Percentiles rank a stretch among this genome's conserved stretches.
Conservation (phyloP, 2,797 vertebrate genomes). For the Hypotaenidia okinawae region DNA sequence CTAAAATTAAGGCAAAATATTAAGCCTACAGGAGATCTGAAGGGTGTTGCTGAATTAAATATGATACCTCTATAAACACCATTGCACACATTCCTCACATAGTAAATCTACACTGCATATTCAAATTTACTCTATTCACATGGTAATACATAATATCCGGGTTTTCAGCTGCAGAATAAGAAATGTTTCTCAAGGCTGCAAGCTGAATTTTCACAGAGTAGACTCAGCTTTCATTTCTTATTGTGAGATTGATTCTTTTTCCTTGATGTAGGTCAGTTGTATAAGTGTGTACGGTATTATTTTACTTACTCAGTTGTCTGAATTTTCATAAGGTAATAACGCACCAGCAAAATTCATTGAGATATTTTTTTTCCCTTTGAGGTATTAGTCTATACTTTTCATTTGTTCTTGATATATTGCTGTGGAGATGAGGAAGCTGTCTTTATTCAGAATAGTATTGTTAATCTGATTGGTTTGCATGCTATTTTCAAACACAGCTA, state of each 20-base stretch:
- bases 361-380: background rate
- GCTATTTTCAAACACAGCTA: background rate
- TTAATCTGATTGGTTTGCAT: background rate
- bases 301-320: background rate
- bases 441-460: background rate
- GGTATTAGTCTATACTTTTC: background rate
- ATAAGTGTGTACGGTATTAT: background rate
- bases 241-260: background rate
- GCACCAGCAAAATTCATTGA: background rate
- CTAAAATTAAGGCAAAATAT: background rate
- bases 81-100: background rate
- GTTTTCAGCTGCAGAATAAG: background rate
- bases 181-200: background rate
- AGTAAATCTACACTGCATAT: background rate
- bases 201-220: background rate
- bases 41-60: background rate
- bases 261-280: background rate
- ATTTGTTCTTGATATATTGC: background rate
- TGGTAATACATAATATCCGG: background rate
- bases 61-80: background rate
- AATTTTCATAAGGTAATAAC: background rate
- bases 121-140: background rate
- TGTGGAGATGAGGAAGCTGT: background rate
- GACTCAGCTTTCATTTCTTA: background rate
- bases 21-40: background rate